Evolutionary conservation across 1,140 invertebrate species (phyloP), one percentile per base, ranked within the genome.

Genomic region (Oedothorax gibbosus): DNA sequence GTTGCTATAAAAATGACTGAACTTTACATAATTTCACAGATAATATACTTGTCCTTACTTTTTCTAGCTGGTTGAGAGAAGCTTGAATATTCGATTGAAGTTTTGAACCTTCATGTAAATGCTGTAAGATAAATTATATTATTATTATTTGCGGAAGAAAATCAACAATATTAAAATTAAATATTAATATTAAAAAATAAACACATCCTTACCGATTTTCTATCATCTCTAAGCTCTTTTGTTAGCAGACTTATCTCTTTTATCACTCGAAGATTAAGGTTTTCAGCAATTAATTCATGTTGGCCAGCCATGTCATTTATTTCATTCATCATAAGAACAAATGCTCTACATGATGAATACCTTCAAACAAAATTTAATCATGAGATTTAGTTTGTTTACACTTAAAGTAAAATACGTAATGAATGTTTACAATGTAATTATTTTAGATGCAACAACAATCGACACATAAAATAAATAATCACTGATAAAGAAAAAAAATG

Each of bases 231-330:
- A 87, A 98, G 92, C 89, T 98, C 96, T 90, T 96, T 96, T 60
- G 97, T 94, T 85, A 98, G 93, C 82, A 94, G 92, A 86, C 93
- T 93, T 87, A 99, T 92, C 89, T 98, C 97, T 88, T 95, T 93
- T 20, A 96, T 93, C 51, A 99, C 95, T 89, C 94, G 94, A 5
- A 93, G 92, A 88, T 95, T 94, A 79, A 99, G 92, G 89, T 96
- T 97, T 91, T 99, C 98, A 11, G 97, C 96, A 68, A 99, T 96
- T 7, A 98, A 93, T 91, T 99, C 98, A 89, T 99, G 96, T 90
- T 99, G 93, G n/a, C 97, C 97, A 14, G 98, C 98, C 89, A 99
- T 93, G 91, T 99, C 97, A 90, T 95, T 95, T 86, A 99, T 93
- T 92, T 99, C 98, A 89, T 96, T 96, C 88, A 99, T 92, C 89